Evolutionary conservation across 2,888 invertebrate genomes (phyloP), one percentile per base, ranked within the genome.

Genomic region (Drosophila mimica): DNA sequence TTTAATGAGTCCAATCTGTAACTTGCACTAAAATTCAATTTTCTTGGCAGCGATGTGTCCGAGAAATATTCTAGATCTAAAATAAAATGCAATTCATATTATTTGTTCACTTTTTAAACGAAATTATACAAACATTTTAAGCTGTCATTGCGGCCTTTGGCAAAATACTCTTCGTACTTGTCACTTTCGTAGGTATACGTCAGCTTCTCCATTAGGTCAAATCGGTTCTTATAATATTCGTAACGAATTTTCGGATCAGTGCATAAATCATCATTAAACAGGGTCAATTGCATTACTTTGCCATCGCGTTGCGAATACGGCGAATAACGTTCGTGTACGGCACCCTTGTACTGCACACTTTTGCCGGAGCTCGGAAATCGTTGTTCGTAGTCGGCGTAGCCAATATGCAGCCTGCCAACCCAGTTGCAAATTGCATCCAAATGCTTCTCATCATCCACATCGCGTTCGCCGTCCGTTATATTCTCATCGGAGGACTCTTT

Each of bases 291-390:
- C 72, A 77, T 85, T 4, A 83, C 67, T 67, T 90, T 93, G 0
- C 98, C 98, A 91, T 97, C 96, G 0, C 93, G 93, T 86, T 96
- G 95, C 0, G 95, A 94, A 84, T 97, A 98, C 0, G 96, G 96
- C 0, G 97, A 95, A 92, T 95, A 98, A 76, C 96, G 95, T 91
- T 98, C 97, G 9, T 97, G 94, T 46, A 96, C 93, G 0, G 96
- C 95, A 80, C 96, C 95, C 91, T 96, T 97, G 91, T 96, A 98
- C 76, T 95, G 94, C 3, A 95, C 93, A 4, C 93, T 94, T 91
- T 95, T 96, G 52, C 95, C 95, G 33, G 95, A 95, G 30, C 95
- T 95, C 0, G 97, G 97, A 92, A 96, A 98, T 13, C 97, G 94
- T 76, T 94, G 94, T 68, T 95, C 95, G 74, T 94, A 96, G 66